These are phyloP conservation scores for Hyles lineata DNA, from an alignment of 2,888 invertebrate genomes.

Conservation along the genomic window DNA sequence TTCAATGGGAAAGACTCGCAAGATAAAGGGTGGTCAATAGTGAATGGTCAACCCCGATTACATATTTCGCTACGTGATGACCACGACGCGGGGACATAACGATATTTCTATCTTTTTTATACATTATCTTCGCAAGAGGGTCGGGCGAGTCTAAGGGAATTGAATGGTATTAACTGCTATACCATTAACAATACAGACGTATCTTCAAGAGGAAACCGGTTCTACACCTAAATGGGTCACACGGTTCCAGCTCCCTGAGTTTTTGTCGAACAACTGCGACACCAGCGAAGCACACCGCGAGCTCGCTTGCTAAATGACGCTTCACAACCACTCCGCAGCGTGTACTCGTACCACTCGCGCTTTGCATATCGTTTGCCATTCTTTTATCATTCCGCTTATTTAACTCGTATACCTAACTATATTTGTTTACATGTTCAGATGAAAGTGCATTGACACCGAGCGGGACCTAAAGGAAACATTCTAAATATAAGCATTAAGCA, in stretches of 20 bases:
- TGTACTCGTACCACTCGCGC: neutral
- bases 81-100: slow-evolving; percentile 71
- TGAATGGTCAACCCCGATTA: slow-evolving; percentile 76
- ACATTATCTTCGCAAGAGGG: slow-evolving; percentile 78
- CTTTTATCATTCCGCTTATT: neutral
- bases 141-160: slow-evolving; percentile 75
- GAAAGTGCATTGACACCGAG: neutral
- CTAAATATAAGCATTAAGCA: slow-evolving; percentile 22
- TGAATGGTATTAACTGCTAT: slow-evolving; percentile 80
- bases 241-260: slow-evolving; percentile 79
- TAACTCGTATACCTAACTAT: neutral
- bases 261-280: slow-evolving; percentile 65
- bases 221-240: slow-evolving; percentile 83
- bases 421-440: neutral
- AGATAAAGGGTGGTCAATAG: slow-evolving; percentile 73
- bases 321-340: slow-evolving; percentile 30
- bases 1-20: slow-evolving; percentile 67
- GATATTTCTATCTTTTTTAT: slow-evolving; percentile 77
- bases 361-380: slow-evolving; percentile 26
- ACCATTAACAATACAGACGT: slow-evolving; percentile 76
- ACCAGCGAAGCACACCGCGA: slow-evolving; percentile 49
- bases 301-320: slow-evolving; percentile 41
- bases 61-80: slow-evolving; percentile 69
- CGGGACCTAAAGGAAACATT: slow-evolving; percentile 2
- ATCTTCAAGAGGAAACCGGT: slow-evolving; percentile 83